These are phyloP conservation scores for Otolemur garnettii DNA, from an alignment of 2,113 vertebrate genomes.

Conservation along the genomic window DNA sequence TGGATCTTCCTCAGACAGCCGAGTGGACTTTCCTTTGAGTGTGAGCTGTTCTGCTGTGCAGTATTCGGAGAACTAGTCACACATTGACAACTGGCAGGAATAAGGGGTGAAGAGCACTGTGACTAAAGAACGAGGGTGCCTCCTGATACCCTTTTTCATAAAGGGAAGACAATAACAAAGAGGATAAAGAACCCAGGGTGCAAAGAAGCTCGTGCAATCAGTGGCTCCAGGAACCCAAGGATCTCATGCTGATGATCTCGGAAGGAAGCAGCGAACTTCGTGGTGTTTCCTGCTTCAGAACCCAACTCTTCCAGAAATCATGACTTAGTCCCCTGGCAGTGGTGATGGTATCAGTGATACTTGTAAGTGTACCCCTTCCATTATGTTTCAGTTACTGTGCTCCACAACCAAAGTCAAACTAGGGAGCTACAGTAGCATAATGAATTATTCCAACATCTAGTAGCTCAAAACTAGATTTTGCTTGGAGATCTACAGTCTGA, in stretches of 20 bases:
- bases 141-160: not conserved
- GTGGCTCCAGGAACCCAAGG: not conserved
- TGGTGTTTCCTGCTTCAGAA: not conserved
- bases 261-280: not conserved
- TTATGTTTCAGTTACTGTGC: not conserved
- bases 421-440: not conserved
- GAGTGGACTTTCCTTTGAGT: not conserved
- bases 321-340: not conserved
- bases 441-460: not conserved
- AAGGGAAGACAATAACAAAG: not conserved
- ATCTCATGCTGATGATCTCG: not conserved
- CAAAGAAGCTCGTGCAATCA: not conserved
- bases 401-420: constrained; percentile 31
- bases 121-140: not conserved
- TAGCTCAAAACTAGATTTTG: not conserved
- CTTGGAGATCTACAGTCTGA: not conserved
- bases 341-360: not conserved
- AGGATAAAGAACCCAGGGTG: not conserved
- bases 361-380: not conserved
- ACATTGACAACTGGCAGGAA: not conserved
- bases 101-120: not conserved
- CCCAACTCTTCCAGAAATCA: not conserved
- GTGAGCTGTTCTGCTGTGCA: not conserved
- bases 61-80: not conserved
- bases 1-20: not conserved